Base-by-base conservation (phyloP, 2,113 vertebrate genomes). In the Paralichthys olivaceus region DNA sequence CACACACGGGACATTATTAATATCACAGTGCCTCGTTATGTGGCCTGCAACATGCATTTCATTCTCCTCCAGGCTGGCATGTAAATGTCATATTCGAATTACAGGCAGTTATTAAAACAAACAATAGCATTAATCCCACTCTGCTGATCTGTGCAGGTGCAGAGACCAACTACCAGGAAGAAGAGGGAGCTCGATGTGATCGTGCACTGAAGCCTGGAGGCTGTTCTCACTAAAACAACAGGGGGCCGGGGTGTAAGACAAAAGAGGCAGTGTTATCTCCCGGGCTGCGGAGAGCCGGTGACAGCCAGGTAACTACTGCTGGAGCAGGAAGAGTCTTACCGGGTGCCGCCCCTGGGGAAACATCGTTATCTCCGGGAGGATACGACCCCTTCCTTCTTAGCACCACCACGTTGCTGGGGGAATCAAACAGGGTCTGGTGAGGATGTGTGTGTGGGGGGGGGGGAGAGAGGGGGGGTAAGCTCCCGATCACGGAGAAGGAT, bases 261-360 rank as follows among this genome's bases (percentile, higher is more conserved):
- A 89, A 49, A 77, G 72, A 73, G 56, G 57, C 34, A 28, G 77
- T 49, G 72, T 56, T 32, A 67, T 69, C 60, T 68, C 60, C 25
- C 57, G 7, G 54, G 37, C 28, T 26, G 70, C 29, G 67, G 11
- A 69, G 2, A 28, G 28, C 26, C 20, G 59, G 45, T 68, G 37
- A 51, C 58, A 68, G 32, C 47, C 63, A 79, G 82, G 77, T 82
- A 75, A 77, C 34, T 53, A 57, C 37, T 56, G 67, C n/a, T 28
- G 15, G 49, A 60, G 58, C 59, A 63, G 54, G 69, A 75, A 54
- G 65, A n/a, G 67, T 74, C 91, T 93, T 91, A 93, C 92, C 92
- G 92, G 91, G 90, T 93, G 92, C 87, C 92, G 90, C 80, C 92
- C 92, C 90, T 93, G 92, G 80, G 92, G 92, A 69, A 93, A 93